phyloP scores from a whole-genome alignment of 2,888 invertebrate species.

The Callimorpha dominula region DNA sequence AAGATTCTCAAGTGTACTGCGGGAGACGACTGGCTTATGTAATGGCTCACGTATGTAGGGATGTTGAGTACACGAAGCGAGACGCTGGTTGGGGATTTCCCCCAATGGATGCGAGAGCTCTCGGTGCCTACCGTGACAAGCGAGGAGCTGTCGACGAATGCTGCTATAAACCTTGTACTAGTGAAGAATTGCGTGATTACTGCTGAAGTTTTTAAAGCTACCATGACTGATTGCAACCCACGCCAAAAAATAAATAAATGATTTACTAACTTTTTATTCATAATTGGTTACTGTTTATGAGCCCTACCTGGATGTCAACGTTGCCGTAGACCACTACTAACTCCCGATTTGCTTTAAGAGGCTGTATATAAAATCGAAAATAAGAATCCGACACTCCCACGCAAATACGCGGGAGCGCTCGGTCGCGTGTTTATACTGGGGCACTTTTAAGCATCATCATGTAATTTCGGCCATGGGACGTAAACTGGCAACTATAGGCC shows the following conservation, averaged over 20 bases:
- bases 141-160: constrained; percentile 38
- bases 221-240: neutral
- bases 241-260: neutral
- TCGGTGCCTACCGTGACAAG: neutral
- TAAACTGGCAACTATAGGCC: no score
- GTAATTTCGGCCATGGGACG: no score
- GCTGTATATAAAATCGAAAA: no score
- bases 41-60: constrained; percentile 6
- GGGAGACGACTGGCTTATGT: neutral
- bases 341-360: no score
- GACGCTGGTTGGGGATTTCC: constrained; percentile 5
- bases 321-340: neutral
- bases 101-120: neutral
- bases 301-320: neutral
- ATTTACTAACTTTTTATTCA: neutral
- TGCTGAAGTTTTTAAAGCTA: neutral
- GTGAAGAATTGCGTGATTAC: constrained; percentile 7
- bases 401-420: no score
- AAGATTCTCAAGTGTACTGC: constrained; percentile 5
- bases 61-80: neutral
- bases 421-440: no score
- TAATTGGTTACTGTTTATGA: no score
- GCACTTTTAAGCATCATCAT: no score
- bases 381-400: no score
- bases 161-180: constrained; percentile 24